Conservation (phyloP, 2,888 invertebrate genomes). For the Fragum sueziense region DNA sequence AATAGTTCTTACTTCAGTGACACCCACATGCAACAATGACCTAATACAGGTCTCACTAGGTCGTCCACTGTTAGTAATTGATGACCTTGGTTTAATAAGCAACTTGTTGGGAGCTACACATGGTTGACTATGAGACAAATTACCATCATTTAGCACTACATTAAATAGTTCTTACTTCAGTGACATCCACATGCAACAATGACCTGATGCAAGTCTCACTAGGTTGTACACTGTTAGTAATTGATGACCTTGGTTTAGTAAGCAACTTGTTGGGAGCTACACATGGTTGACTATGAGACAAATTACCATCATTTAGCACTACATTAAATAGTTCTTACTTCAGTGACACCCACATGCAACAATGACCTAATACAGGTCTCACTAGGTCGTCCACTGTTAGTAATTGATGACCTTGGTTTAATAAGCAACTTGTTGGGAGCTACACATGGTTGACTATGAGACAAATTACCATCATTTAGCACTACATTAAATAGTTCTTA, state of each 20-base stretch:
- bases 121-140: slow-evolving; percentile 31
- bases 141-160: slow-evolving; percentile 58
- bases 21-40: slow-evolving; percentile 32
- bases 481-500: slow-evolving; percentile 63
- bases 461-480: slow-evolving; percentile 41
- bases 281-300: slow-evolving; percentile 36
- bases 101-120: slow-evolving; percentile 58
- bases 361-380: slow-evolving; percentile 14
- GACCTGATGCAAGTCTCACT: slow-evolving; percentile 18
- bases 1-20: slow-evolving; percentile 48
- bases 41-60: slow-evolving; percentile 10
- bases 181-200: slow-evolving; percentile 35
- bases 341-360: slow-evolving; percentile 40
- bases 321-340: slow-evolving; percentile 55
- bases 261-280: slow-evolving; percentile 59
- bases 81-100: slow-evolving; percentile 42
- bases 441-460: slow-evolving; percentile 47
- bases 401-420: slow-evolving; percentile 23
- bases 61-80: background rate
- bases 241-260: slow-evolving; percentile 37
- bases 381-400: background rate
- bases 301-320: slow-evolving; percentile 48
- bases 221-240: background rate
- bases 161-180: slow-evolving; percentile 60
- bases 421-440: slow-evolving; percentile 59